Conservation (phyloP, 2,888 invertebrate genomes). For the Ceramica pisi region DNA sequence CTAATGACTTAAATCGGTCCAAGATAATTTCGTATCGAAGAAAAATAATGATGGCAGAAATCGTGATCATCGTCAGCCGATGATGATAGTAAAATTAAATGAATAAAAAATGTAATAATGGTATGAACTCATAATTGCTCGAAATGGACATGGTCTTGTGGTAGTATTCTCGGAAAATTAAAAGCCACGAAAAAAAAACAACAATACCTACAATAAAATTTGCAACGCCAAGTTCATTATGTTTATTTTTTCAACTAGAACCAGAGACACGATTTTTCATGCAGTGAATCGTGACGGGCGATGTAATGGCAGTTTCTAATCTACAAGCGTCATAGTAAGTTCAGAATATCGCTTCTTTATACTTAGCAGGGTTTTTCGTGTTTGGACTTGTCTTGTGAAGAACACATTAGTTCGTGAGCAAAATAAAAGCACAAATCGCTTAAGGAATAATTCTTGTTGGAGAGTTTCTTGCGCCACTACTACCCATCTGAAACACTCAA, state of each 20-base stretch:
- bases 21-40: constrained; percentile 1
- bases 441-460: no score
- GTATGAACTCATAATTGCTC: background rate
- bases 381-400: constrained; percentile 4
- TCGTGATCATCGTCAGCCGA: background rate
- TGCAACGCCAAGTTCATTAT: constrained; percentile 24
- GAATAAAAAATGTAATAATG: background rate
- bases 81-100: background rate
- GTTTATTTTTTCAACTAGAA: constrained; percentile 35
- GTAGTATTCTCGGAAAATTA: constrained; percentile 35
- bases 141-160: constrained; percentile 2
- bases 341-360: constrained; percentile 28
- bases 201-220: constrained; percentile 25
- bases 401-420: background rate
- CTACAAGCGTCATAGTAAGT: constrained; percentile 31
- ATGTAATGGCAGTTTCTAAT: constrained; percentile 50
- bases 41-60: constrained; percentile 2
- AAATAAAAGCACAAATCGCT: background rate
- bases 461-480: no score
- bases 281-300: constrained; percentile 57
- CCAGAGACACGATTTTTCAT: constrained; percentile 56
- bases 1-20: constrained; percentile 35
- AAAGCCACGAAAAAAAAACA: constrained; percentile 14
- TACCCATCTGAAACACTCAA: no score
- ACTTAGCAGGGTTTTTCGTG: constrained; percentile 30